Base-by-base conservation (phyloP, 2,113 vertebrate species). In the Heterotilapia buettikoferi region DNA sequence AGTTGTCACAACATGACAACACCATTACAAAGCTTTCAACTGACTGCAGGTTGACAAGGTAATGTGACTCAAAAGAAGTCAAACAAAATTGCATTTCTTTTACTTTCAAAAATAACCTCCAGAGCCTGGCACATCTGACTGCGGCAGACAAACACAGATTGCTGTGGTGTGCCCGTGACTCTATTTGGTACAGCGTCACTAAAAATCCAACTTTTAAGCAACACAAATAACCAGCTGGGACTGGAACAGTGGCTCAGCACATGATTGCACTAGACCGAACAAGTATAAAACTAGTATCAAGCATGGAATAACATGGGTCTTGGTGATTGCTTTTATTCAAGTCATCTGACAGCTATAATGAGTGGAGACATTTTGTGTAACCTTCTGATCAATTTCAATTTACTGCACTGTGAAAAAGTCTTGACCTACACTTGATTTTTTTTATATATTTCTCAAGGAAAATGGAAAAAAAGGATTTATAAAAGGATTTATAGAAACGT, bases 31-130 rank as follows among this genome's bases (percentile, higher is more conserved):
- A 54, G 54, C 45, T 78, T 71, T 83, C 40, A 59, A 53, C 47
- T 59, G 73, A 78, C 73, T 78, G 73, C 13, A 21, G 38, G 29
- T 33, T 81, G n/a, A 83, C 36, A 56, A 14, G 59, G 52, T 76
- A 52, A 73, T 76, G 16, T 21, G 36, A 83, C 57, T 76, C 73
- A 78, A 78, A 78, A 78, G 73, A 52, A 52, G 73, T 78, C 45
- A 78, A 78, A 78, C 73, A 78, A 52, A 78, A 52, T 52, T 78
- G 73, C 73, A 78, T 52, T 78, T 83, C 56, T 79, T 87, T 87
- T 84, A n/a, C 71, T 85, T 66, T 83, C 31, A 56, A 73, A 53
- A 84, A 89, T 92, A 92, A 81, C 86, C 63, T 38, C 18, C 52
- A 26, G 45, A 90, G 52, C 40, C 71, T 38, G 79, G 12, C 45